These are phyloP conservation scores for Rhea americana DNA, from an alignment of 2,113 vertebrate species.

Conservation along the genomic window DNA sequence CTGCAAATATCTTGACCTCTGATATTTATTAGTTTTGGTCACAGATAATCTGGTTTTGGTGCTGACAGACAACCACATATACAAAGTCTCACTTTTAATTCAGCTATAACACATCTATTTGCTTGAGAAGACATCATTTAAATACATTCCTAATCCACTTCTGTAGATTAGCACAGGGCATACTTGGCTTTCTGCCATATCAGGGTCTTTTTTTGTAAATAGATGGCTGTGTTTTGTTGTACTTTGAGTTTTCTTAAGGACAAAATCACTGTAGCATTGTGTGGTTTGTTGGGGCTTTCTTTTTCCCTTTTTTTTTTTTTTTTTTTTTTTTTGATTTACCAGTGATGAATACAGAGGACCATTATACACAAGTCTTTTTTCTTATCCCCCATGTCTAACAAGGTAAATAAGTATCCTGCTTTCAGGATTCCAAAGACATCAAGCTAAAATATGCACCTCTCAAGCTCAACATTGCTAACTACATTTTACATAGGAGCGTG, in stretches of 20 bases:
- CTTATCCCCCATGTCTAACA: background rate
- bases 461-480: background rate
- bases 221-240: background rate
- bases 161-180: background rate
- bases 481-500: fast-evolving
- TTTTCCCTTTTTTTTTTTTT: background rate
- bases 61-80: fast-evolving
- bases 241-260: background rate
- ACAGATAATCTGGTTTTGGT: background rate
- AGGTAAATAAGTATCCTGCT: background rate
- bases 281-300: background rate
- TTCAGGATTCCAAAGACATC: background rate
- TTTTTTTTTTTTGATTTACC: background rate
- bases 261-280: fast-evolving
- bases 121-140: background rate
- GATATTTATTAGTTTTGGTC: background rate
- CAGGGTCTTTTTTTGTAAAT: background rate
- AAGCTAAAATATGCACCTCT: background rate
- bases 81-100: background rate
- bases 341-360: background rate
- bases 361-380: background rate
- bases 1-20: background rate
- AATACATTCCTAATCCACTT: background rate
- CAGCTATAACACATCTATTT: background rate
- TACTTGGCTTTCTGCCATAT: background rate